phyloP scores from a whole-genome alignment of 1,140 invertebrate species.

The Aleiodes sp. region DNA sequence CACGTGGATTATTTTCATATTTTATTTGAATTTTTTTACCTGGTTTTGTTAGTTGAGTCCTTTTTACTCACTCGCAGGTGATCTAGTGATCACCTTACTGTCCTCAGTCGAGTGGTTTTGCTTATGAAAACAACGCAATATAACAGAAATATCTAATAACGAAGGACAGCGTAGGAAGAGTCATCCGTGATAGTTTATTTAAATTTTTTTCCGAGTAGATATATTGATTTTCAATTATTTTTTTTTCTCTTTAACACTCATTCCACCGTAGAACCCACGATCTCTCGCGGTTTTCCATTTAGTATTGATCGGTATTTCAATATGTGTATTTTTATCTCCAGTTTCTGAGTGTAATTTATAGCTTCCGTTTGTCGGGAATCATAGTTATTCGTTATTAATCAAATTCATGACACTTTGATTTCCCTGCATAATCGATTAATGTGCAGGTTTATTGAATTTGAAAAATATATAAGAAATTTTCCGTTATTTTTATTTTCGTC shows the following conservation, averaged over 20 bases:
- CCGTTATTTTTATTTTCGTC: too few relatives aligned
- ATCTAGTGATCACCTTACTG: not conserved
- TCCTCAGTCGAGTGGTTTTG: not conserved
- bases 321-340: not conserved
- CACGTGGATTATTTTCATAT: not conserved
- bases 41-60: too few relatives aligned
- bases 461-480: too few relatives aligned
- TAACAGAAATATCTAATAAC: not conserved
- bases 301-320: not conserved
- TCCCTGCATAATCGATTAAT: not conserved
- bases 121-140: not conserved
- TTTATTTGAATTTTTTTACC: not conserved
- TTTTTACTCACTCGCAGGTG: not conserved
- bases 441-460: not conserved
- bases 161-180: constrained; percentile 16
- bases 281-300: not conserved
- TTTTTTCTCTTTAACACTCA: not conserved
- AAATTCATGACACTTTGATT: too few relatives aligned
- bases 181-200: not conserved
- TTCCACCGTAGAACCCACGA: not conserved
- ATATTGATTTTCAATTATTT: too few relatives aligned
- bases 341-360: not conserved
- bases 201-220: not conserved
- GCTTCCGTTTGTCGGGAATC: too few relatives aligned
- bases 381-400: too few relatives aligned